Base-by-base conservation (phyloP, 2,113 vertebrate genomes). In the Peromyscus californicus region DNA sequence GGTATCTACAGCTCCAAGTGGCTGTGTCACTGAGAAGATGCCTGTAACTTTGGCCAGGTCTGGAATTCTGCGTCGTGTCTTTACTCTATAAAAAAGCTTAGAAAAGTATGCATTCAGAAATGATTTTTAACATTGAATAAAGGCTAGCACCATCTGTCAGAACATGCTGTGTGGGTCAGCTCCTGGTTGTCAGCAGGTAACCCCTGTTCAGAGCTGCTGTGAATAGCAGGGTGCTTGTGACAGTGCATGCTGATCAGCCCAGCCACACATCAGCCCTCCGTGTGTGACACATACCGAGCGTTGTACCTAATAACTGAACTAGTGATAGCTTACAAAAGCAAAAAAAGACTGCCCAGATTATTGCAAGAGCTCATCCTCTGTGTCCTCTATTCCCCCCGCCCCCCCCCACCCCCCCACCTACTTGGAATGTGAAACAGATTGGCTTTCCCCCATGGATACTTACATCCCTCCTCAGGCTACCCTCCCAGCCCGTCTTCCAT, bases 21-120 rank as follows among this genome's bases (percentile, higher is more conserved):
- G 16, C n/a, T 65, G 16, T 89, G 31, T 51, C 61, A 22, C 74
- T 33, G 36, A 67, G 45, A 54, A 67, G 54, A 72, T 69, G 10
- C 69, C 1, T 65, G 65, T 87, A 85, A 93, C 1, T 22, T 78
- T 69, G 85, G 89, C 93, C 36, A 92, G 5, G 6, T 90, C 33
- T 88, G 82, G 78, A 87, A 95, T 94, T 97, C 63, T 24, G 59
- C 63, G 24, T 69, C 57, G 15, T 93, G 74, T 75, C 91, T 96
- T 33, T 95, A 59, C 45, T 29, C 54, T 90, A 7, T 87, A 61
- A 82, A 78, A 51, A n/a, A 78, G 59, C 69, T 90, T 94, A 83
- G 70, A 51, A 59, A 95, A 88, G n/a, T 83, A 8, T 31, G 42
- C 65, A 83, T 91, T 48, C 26, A 17, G 29, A 78, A 51, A 33